These are phyloP conservation scores for Agapornis roseicollis DNA, from an alignment of 2,113 vertebrate species.

Conservation along the genomic window DNA sequence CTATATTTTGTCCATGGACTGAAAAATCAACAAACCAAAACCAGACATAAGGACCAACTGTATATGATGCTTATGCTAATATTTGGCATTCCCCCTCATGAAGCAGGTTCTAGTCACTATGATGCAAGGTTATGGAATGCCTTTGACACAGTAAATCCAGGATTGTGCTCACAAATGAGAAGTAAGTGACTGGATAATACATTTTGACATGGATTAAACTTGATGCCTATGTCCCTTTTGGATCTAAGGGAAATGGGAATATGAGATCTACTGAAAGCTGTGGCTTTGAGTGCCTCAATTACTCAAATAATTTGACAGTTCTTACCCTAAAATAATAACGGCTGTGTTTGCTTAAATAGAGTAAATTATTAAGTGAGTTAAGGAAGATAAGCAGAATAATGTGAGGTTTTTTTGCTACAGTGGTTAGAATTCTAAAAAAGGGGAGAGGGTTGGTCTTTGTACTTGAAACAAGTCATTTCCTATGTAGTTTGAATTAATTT, in stretches of 20 bases:
- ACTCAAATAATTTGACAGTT: neutral
- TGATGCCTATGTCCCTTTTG: neutral
- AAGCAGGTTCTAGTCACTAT: neutral
- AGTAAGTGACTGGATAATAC: neutral
- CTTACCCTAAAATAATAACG: neutral
- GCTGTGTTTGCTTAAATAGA: neutral
- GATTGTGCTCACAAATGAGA: neutral
- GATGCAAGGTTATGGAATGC: neutral
- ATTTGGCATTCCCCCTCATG: neutral
- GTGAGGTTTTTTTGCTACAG: neutral
- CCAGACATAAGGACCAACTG: neutral
- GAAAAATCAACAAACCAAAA: neutral
- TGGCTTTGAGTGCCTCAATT: neutral
- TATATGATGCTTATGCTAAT: neutral
- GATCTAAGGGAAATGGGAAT: neutral
- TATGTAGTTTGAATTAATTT: conserved; percentile 72
- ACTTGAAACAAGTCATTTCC: conserved; percentile 61
- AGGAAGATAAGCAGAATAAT: neutral
- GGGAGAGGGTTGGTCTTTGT: neutral
- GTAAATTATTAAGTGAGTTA: neutral
- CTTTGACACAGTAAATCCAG: neutral
- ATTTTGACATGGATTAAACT: neutral
- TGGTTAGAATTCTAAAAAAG: conserved; percentile 24
- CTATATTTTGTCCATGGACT: neutral
- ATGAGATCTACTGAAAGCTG: neutral